Evolutionary conservation across 2,113 vertebrate species (phyloP), one percentile per base, ranked within the genome.

Genomic region (Aviceda subcristata): DNA sequence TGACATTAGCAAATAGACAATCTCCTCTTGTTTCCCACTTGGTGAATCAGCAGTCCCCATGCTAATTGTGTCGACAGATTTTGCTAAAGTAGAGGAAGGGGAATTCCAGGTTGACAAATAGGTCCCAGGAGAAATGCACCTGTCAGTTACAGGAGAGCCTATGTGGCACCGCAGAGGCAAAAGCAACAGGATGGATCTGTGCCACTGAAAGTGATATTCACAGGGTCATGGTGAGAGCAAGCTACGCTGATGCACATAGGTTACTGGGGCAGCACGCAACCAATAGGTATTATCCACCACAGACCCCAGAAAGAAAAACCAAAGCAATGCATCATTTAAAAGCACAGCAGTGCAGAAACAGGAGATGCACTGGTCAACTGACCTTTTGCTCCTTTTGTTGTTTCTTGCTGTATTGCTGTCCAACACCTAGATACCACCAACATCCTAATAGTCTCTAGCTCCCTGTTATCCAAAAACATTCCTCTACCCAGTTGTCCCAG

Each of bases 31-130:
- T 91, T 96, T 93, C 85, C 90, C 91, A 89, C 90, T 94, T 97
- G 96, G 97, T 95, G 96, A 96, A 95, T 96, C 96, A 97, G 94
- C 96, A 95, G 84, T 93, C 74, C 71, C 88, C 96, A 96, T 97
- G 96, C 94, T 98, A 97, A 98, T 97, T 24, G 0, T 2, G 57
- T 89, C 4, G 3, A 86, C 82, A 91, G 81, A 88, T 89, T 97
- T 96, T 94, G 89, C 94, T 95, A 94, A 88, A 83, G 91, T 53
- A 75, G 43, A 73, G 53, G 85, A 96, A 92, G 46, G 80, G 95
- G 93, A 96, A 91, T 95, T 97, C 95, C 96, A 85, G 86, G 91
- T 56, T 97, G 95, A 97, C 94, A 97, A 96, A 97, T 91, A 96
- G 69, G 90, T 97, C 95, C 81, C 97, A 0, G 1, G 96, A 97